Conservation (phyloP, 2,888 invertebrate species). For the Hirtodrosophila trivittata region DNA sequence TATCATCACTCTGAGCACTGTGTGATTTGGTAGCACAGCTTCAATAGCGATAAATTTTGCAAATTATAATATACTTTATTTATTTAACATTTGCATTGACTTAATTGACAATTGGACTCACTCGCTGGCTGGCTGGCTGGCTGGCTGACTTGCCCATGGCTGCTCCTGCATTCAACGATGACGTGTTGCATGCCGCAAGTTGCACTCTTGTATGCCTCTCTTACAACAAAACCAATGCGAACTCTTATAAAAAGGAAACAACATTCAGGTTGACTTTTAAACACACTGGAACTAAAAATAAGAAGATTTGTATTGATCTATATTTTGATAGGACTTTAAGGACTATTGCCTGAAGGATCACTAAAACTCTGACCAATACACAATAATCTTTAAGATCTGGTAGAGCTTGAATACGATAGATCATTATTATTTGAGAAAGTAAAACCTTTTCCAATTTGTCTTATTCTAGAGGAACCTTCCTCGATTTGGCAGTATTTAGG, state of each 20-base stretch:
- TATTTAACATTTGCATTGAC: slow-evolving; percentile 68
- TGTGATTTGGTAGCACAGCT: slow-evolving; percentile 21
- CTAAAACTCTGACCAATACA: too few species aligned
- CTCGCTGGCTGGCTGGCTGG: not conserved
- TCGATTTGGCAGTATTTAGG: too few species aligned
- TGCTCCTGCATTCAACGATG: slow-evolving; percentile 40
- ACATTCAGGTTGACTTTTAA: slow-evolving; percentile 11
- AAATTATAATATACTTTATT: slow-evolving; percentile 55
- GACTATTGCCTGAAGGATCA: too few species aligned
- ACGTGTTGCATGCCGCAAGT: slow-evolving; percentile 64
- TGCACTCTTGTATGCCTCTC: slow-evolving; percentile 14
- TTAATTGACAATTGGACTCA: slow-evolving; percentile 62
- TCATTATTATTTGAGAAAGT: too few species aligned
- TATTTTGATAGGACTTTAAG: too few species aligned
- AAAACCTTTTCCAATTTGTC: too few species aligned
- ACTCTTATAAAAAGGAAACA: slow-evolving; percentile 5
- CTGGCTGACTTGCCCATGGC: slow-evolving; percentile 41
- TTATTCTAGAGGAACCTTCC: too few species aligned
- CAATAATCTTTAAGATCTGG: too few species aligned
- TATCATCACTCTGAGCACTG: slow-evolving; percentile 31
- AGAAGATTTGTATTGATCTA: not conserved
- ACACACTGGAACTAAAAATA: slow-evolving; percentile 8
- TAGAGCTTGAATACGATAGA: too few species aligned
- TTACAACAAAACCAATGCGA: slow-evolving; percentile 22
- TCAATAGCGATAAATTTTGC: slow-evolving; percentile 30